Evolutionary conservation across 2,797 vertebrate species (phyloP), one percentile per base, ranked within the genome.

Genomic region (Cryptoblepharus egeriae): DNA sequence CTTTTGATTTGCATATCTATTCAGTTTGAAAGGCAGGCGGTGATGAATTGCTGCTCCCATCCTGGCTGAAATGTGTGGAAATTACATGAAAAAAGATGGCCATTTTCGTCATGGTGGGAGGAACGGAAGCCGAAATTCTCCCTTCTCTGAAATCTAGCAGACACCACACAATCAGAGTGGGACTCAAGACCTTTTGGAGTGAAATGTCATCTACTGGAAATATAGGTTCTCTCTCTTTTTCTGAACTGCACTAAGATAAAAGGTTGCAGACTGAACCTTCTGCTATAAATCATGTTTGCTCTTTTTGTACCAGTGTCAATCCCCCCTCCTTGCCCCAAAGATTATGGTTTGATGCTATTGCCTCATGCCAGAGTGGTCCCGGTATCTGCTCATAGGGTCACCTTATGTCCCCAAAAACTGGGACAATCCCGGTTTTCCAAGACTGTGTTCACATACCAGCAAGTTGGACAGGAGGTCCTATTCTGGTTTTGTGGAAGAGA

Each of bases 61-160:
- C 67, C 84, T 83, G 82, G 81, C 73, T 91, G 61, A 81, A 71
- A 80, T 82, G 55, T 45, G 49, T n/a, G 83, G 87, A 87, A 90
- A 75, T 49, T 75, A 79, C 88, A 37, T 81, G 84, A 28, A 45
- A 49, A 82, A 86, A 80, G 45, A 12, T 49, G 45, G 45, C 2
- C 45, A 11, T 49, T 49, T 49, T 12, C 13, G 55, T 2, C 6
- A 4, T 16, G 18, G 3, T 16, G 55, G 55, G 18, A 22, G 55
- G 55, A 22, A 7, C 52, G 52, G 32, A 22, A 37, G 11, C 9
- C 13, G 6, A 8, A 7, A 7, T 18, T 32, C 32, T 22, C 8
- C 20, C 9, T 28, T 8, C 49, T 42, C 35, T 2, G 32, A 30
- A 30, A n/a, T 20, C 22, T n/a, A 49, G 30, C 11, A 6, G 42